phyloP scores from a whole-genome alignment of 2,113 vertebrate species.

The Neolamprologus toae region DNA sequence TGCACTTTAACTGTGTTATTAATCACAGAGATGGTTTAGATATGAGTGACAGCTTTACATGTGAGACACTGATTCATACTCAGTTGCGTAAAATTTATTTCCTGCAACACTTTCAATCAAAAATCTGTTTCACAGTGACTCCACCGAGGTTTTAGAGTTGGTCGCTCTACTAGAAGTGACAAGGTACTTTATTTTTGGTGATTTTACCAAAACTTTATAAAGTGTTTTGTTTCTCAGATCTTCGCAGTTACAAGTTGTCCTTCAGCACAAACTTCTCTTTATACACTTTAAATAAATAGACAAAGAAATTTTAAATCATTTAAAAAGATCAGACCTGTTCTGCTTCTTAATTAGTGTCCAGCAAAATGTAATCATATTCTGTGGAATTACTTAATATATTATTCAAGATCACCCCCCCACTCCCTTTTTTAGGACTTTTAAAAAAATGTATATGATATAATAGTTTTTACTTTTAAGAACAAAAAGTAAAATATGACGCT shows the following conservation, averaged over 20 bases:
- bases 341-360: fast-evolving
- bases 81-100: not conserved
- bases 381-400: not conserved
- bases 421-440: not conserved
- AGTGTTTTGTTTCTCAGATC: not conserved
- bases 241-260: fast-evolving
- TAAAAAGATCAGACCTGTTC: not conserved
- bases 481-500: not conserved
- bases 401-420: not conserved
- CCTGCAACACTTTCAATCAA: not conserved
- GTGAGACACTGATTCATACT: not conserved
- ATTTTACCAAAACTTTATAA: not conserved
- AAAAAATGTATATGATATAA: not conserved
- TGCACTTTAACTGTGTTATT: not conserved
- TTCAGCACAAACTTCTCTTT: not conserved
- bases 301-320: not conserved
- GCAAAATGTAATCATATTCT: not conserved
- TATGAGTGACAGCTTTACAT: not conserved
- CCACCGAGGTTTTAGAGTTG: fast-evolving
- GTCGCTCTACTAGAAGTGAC: too few relatives aligned
- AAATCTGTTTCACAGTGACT: not conserved
- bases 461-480: not conserved
- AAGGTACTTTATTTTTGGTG: not conserved
- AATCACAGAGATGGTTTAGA: not conserved
- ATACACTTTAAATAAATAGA: fast-evolving